These are phyloP conservation scores for Asbolus verrucosus DNA, from an alignment of 1,140 invertebrate genomes.

Conservation along the genomic window DNA sequence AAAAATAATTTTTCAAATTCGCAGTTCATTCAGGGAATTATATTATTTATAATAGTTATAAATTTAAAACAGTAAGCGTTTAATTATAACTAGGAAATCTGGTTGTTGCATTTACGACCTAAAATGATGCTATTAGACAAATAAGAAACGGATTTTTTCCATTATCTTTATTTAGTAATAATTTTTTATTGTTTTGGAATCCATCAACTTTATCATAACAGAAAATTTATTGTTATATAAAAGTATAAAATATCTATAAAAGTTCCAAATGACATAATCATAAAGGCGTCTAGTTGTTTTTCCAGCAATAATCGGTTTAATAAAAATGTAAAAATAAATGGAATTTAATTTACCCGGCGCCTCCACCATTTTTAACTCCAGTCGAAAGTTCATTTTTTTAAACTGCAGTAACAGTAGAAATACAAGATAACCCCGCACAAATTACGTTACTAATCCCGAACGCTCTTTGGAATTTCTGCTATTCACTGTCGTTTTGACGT, in stretches of 20 bases:
- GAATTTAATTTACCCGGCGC: constrained; percentile 6
- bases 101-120: not conserved
- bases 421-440: not conserved
- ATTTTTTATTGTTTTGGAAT: no score
- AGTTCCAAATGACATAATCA: not conserved
- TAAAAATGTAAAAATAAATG: constrained; percentile 13
- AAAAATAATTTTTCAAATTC: no score
- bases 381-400: no score
- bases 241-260: constrained; percentile 15
- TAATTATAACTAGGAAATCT: not conserved
- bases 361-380: constrained; percentile 25
- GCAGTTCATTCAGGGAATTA: no score
- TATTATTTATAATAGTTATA: no score
- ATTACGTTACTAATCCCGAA: not conserved
- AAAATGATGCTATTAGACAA: not conserved
- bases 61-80: no score
- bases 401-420: no score
- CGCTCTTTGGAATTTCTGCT: not conserved
- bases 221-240: constrained; percentile 32
- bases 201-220: not conserved
- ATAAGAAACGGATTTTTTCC: not conserved
- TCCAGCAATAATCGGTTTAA: no score
- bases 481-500: constrained; percentile 4
- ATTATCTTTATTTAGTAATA: constrained; percentile 27
- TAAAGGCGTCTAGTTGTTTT: no score